Percentiles rank a stretch among this genome's conserved stretches.
phyloP scores from a whole-genome alignment of 2,113 vertebrate genomes.

The Poicephalus meyeri region DNA sequence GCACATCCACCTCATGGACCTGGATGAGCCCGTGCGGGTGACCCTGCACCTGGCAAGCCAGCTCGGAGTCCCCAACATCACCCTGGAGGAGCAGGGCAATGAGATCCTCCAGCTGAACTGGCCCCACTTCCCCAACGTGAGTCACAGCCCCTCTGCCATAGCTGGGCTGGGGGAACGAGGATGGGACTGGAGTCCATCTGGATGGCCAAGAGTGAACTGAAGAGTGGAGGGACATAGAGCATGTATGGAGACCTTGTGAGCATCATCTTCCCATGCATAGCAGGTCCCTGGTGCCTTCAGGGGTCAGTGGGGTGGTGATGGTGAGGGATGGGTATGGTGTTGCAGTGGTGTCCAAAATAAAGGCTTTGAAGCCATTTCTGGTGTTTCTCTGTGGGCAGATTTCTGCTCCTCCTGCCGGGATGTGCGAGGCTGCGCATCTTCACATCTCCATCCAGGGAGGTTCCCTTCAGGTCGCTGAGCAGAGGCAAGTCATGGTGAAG shows the following conservation, averaged over 20 bases:
- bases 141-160: background rate
- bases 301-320: rapidly evolving
- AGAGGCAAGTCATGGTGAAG: background rate
- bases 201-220: background rate
- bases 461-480: background rate
- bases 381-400: background rate
- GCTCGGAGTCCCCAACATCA: rapidly evolving
- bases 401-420: background rate
- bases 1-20: background rate
- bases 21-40: background rate
- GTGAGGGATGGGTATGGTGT: background rate
- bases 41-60: background rate
- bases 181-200: background rate
- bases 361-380: background rate
- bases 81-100: background rate
- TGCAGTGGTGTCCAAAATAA: background rate
- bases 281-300: background rate
- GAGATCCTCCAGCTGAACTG: background rate
- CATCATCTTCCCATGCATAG: background rate
- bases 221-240: background rate
- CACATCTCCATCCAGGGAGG: background rate
- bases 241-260: background rate
- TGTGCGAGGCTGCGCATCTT: rapidly evolving
- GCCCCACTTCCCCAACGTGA: background rate
- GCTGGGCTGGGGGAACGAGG: background rate